Base-by-base conservation (phyloP, 1,140 invertebrate genomes). In the Sitodiplosis mosellana region DNA sequence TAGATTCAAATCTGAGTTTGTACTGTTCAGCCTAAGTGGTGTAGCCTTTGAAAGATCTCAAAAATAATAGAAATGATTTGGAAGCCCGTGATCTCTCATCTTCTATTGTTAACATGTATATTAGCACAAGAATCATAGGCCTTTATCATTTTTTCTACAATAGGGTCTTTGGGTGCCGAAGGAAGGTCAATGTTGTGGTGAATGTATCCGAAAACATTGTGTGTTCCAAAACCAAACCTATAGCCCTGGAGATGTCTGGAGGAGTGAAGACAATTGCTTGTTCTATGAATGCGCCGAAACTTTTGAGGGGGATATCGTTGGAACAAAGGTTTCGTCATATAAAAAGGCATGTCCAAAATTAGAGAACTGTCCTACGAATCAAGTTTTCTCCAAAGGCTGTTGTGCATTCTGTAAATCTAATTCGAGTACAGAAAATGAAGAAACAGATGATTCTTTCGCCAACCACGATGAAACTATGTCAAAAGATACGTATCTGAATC, bases 191-290 rank as follows among this genome's bases (percentile, higher is more conserved):
- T 64, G 62, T 21, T 64, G 62, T 21, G 60, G 60, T 0, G 56
- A 57, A 43, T 64, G 62, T 33, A 56, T 63, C 4, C 54, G 53
- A 10, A 60, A 58, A 1, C 59, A 60, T 38, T 64, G 62, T 41
- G 53, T 53, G 44, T 56, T 58, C 51, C 56, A 61, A 17, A 51
- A 59, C 8, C 57, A 55, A 22, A 45, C 60, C 11, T 61, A 61
- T 40, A 52, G 55, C 1, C 46, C 60, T 27, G 62, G 62, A 1
- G 54, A 61, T 21, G 56, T 57, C 14, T 64, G 62, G 62, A 60
- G 61, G 37, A 61, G 57, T 14, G 47, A 56, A 11, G 59, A 56
- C 42, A 58, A 60, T 33, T 64, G 62, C 45, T 61, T 57, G 1
- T 40, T 64, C 14, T 40, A 57, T 33, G 60, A 64, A 44, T 64